Conservation (phyloP, 1,140 invertebrate species). For the Carposina sasakii region DNA sequence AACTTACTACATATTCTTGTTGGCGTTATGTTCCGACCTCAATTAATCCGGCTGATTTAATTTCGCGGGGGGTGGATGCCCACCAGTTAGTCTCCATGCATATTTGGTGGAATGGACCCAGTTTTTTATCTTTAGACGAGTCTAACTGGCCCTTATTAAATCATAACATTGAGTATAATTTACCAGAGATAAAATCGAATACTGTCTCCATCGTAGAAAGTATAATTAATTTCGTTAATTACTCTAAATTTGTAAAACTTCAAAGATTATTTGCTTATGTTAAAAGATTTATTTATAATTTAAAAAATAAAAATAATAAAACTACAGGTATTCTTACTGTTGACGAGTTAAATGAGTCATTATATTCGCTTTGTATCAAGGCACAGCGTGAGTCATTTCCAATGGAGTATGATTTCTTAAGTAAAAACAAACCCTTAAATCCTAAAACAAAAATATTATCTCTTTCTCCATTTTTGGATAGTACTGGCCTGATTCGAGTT, state of each 20-base stretch:
- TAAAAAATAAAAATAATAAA: slow-evolving; percentile 13
- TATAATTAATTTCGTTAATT: slow-evolving; percentile 7
- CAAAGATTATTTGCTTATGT: slow-evolving; percentile 17
- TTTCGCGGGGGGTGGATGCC: slow-evolving; percentile 33
- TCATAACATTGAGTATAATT: neutral
- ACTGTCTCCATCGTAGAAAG: neutral
- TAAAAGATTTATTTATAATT: slow-evolving; percentile 23
- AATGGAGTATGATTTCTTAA: slow-evolving; percentile 15
- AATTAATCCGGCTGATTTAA: slow-evolving; percentile 46
- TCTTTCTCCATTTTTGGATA: slow-evolving; percentile 19
- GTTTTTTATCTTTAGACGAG: slow-evolving; percentile 11
- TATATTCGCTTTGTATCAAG: slow-evolving; percentile 18
- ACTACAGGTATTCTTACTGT: slow-evolving; percentile 8
- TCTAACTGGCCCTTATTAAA: slow-evolving; percentile 10
- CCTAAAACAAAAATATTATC: slow-evolving; percentile 6
- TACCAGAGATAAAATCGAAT: neutral
- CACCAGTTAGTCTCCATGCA: slow-evolving; percentile 17
- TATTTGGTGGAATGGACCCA: slow-evolving; percentile 26
- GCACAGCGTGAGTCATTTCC: slow-evolving; percentile 23
- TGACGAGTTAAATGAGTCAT: slow-evolving; percentile 18
- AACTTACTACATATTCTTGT: neutral
- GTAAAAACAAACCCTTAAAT: slow-evolving; percentile 2
- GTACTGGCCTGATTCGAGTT: slow-evolving; percentile 17
- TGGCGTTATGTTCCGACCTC: slow-evolving; percentile 41
- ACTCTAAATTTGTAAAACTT: slow-evolving; percentile 21